Base-by-base conservation (phyloP, 2,888 invertebrate species). In the Sarcophaga carnaria region DNA sequence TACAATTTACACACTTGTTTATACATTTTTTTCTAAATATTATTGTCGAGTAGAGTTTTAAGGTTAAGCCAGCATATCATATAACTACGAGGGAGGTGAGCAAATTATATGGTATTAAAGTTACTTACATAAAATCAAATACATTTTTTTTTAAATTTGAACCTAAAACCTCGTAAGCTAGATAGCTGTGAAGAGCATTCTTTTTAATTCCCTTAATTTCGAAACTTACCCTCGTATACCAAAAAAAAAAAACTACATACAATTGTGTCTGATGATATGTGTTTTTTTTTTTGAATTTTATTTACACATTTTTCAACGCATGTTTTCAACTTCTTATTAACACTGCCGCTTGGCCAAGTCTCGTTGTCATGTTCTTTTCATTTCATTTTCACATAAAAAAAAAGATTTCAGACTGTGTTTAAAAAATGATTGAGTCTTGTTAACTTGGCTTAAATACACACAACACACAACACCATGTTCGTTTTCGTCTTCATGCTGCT, bases 251-350 rank as follows among this genome's bases (percentile, higher is more conserved):
- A 1, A 14, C 63, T 20, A 71, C 76, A 60, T n/a, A 67, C 80
- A 67, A 47, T 27, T 12, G 22, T 3, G 47, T 20, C 20, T 63
- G 17, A 83, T 66, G 47, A 60, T 83, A 59, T 66, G 70, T 22
- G 1, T 22, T 22, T n/a, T 76, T 86, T 83, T 63, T 27, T 69
- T 76, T 80, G 76, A 37, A 10, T 8, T 8, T 37, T 37, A 37
- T 37, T 80, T 72, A 62, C 67, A 83, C 72, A 22, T 63, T 78
- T 72, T 83, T 63, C 76, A 77, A 59, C 67, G 71, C 76, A 76
- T 83, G 76, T 80, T 80, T 72, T 54, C 79, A 80, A 76, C 63
- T 66, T 70, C 76, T 83, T 86, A 83, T 86, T 83, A 81, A 81
- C 77, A 75, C 80, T 75, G 62, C 75, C 75, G 62, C 75, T 75